Evolutionary conservation across 1,140 invertebrate species (phyloP), one percentile per base, ranked within the genome.

Genomic region (Trialeurodes vaporariorum): DNA sequence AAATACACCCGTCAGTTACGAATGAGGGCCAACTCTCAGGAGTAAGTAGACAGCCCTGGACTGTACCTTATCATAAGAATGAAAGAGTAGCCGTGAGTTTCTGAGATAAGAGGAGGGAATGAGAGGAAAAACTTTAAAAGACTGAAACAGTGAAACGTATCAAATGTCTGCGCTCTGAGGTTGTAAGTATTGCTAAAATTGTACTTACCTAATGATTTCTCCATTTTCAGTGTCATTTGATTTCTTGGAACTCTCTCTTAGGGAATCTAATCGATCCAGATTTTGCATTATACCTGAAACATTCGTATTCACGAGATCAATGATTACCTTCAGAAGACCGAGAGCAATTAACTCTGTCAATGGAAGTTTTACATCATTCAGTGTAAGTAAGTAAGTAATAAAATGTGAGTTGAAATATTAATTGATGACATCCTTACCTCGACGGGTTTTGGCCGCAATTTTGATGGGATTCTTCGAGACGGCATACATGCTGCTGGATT

Each of bases 381-480:
- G n/a, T 24, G 24, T 49, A 62, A 27, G 58, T 2, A 64, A 49
- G 24, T 49, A 5, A 49, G 34, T 49, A 5, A 9, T 49, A 49
- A 49, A 49, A 49, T 49, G 59, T 49, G 34, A 49, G 5, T 49
- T 49, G 5, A 9, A 49, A 49, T 5, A 49, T 63, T 34, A 63
- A 64, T 63, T 27, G 60, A 21, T 34, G 25, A n/a, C 21, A 23
- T 21, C 75, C 77, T 78, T 81, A 91, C 89, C 89, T 84, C 89
- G 82, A 75, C 90, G 81, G 71, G 89, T 88, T 83, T 92, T 92
- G 63, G 88, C 88, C 71, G 90, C 88, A 74, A 91, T 89, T 81
- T 92, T 91, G 79, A 87, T 91, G 64, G 89, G 88, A 67, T 88
- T 87, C 81, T 91, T 91, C 67, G 87, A 87, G 72, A 91, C 86